Base-by-base conservation (phyloP, 64 coral and sea anemone genomes). In the Exaiptasia diaphana region DNA sequence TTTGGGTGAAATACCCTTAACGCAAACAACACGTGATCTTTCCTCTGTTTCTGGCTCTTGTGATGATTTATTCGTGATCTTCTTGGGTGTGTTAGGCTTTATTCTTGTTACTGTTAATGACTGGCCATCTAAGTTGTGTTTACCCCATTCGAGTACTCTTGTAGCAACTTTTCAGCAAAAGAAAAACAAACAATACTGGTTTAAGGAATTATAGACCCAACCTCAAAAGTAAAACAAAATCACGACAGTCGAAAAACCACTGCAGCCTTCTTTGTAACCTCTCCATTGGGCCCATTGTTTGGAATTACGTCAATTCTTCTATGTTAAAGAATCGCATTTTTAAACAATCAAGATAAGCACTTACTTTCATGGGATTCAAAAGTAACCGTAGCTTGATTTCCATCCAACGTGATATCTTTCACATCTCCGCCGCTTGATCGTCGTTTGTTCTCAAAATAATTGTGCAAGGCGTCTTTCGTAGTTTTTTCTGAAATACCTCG, bases 381-480 rank as follows among this genome's bases (percentile, higher is more conserved):
- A 6, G 38, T 73, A 23, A 84, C 41, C 10, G 34, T 1, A 21
- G 67, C 81, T 59, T 28, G 67, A 42, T 69, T 4, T 4, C n/a
- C 22, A 6, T 22, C 15, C 2, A n/a, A 20, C 20, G 53, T 35
- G 12, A 83, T 49, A 12, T 28, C 39, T 33, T 0, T 41, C 11
- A 83, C 64, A 21, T 50, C 15, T 15, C 42, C 53, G 13, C 80
- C 80, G 8, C 63, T 44, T 37, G n/a, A 54, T 3, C 48, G 20
- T 34, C 20, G 48, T 18, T 62, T 34, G 29, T 41, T 83, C 8
- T 83, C 80, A 71, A 83, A 83, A 9, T 83, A 83, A 11, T 69
- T 30, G 10, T 57, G 3, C 41, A 83, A 69, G 49, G 64, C 53
- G 2, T 56, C 45, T 8, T 71, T 32, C 3, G 48, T 27, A 23